Evolutionary conservation across 2,113 vertebrate genomes (phyloP).

Genomic region (Gobius niger): DNA sequence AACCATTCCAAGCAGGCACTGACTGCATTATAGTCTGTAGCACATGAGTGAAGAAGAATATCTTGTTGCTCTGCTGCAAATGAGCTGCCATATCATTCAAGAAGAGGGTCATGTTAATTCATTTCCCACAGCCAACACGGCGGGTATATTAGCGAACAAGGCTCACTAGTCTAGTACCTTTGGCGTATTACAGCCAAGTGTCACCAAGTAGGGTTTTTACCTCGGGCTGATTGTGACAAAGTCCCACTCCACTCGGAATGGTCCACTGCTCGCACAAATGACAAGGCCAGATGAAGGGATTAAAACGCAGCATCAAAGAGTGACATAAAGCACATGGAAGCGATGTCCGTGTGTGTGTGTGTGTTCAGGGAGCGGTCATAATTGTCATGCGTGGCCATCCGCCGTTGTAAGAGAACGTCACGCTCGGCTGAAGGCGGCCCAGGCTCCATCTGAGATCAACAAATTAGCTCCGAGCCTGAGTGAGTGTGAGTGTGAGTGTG

Average conservation of each 20-base stretch:
- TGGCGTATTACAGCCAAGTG: background rate
- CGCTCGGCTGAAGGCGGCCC: conserved; percentile 92
- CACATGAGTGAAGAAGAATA: no score
- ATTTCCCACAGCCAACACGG: no score
- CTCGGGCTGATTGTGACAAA: conserved; percentile 23
- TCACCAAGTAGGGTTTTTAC: background rate
- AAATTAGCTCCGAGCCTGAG: conserved; percentile 70
- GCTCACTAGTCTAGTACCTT: background rate
- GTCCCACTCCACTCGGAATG: conserved; percentile 23
- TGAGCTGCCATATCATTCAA: no score
- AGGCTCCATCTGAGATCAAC: conserved; percentile 94
- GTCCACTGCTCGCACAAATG: conserved; percentile 44
- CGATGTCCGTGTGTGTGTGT: conserved; percentile 21
- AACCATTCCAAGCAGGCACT: no score
- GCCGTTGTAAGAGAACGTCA: conserved; percentile 84
- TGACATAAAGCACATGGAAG: conserved; percentile 23
- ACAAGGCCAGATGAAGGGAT: conserved; percentile 38
- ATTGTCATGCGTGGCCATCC: conserved; percentile 93
- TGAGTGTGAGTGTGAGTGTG: conserved; percentile 16
- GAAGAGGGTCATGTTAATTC: no score
- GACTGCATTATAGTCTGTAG: no score
- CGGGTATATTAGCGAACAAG: background rate
- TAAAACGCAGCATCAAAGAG: conserved; percentile 41
- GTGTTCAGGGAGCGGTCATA: conserved; percentile 57
- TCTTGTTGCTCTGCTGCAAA: no score